Evolutionary conservation across 1,140 invertebrate genomes (phyloP).

Genomic region (Sycobia sp.): DNA sequence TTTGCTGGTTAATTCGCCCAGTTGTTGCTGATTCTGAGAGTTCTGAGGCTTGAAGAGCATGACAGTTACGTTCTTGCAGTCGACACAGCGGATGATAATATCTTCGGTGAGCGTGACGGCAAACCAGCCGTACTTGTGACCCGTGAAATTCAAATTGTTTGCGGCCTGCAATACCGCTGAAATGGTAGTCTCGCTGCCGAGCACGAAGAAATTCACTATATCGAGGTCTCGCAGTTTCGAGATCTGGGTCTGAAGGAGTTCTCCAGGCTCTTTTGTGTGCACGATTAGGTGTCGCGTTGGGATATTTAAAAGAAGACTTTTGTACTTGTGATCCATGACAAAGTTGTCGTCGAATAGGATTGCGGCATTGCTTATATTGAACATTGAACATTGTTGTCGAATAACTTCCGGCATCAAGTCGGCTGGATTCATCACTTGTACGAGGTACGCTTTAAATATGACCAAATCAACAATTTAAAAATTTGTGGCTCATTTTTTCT

Average conservation of each 20-base stretch:
- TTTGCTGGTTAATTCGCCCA: constrained; percentile 63
- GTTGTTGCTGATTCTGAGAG: constrained; percentile 47
- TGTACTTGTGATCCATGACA: constrained; percentile 91
- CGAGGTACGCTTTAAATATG: constrained; percentile 64
- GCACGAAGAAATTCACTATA: constrained; percentile 86
- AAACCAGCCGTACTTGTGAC: constrained; percentile 68
- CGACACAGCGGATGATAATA: constrained; percentile 40
- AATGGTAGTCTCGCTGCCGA: constrained; percentile 74
- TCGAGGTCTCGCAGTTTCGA: constrained; percentile 76
- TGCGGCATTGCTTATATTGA: constrained; percentile 84
- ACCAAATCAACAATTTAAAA: no score
- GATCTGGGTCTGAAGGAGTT: constrained; percentile 69
- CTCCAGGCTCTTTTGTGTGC: constrained; percentile 62
- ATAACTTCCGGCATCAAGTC: constrained; percentile 83
- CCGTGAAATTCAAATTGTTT: constrained; percentile 48
- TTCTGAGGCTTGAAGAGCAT: constrained; percentile 48
- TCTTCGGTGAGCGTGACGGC: constrained; percentile 63
- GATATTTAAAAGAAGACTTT: constrained; percentile 84
- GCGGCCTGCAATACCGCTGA: constrained; percentile 68
- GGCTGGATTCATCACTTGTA: constrained; percentile 78
- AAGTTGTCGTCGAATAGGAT: constrained; percentile 88
- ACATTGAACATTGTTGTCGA: constrained; percentile 75
- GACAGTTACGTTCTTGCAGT: constrained; percentile 47
- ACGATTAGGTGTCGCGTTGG: constrained; percentile 85
- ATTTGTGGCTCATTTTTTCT: no score